phyloP scores from a whole-genome alignment of 2,797 vertebrate species.

The Lophius americanus region DNA sequence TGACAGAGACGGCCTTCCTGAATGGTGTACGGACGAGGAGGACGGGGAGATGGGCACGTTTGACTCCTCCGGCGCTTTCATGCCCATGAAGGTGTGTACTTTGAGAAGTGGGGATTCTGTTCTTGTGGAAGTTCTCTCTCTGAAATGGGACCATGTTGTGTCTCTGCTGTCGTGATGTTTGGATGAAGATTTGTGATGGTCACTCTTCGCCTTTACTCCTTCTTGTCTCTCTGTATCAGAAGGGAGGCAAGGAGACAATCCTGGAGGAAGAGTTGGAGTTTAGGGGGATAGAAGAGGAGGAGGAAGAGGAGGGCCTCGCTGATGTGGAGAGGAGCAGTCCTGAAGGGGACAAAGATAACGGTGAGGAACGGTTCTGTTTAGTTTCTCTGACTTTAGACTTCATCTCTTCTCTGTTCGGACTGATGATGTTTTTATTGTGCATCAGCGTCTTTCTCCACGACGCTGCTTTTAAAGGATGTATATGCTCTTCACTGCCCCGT shows the following conservation, averaged over 20 bases:
- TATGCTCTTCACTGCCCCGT: no score
- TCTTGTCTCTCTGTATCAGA: constrained; percentile 65
- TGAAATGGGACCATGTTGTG: neutral
- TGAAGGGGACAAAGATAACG: constrained; percentile 76
- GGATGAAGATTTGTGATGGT: neutral
- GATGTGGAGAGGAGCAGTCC: constrained; percentile 61
- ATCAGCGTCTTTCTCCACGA: no score
- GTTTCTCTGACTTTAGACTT: no score
- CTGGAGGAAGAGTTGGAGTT: constrained; percentile 91
- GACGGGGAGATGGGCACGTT: constrained; percentile 94
- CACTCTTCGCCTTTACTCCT: neutral
- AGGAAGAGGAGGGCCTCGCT: constrained; percentile 70
- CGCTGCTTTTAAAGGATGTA: no score
- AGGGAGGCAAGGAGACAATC: constrained; percentile 88
- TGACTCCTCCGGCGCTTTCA: constrained; percentile 92
- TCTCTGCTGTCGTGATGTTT: neutral
- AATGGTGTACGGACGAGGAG: constrained; percentile 94
- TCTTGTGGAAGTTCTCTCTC: neutral
- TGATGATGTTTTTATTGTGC: no score
- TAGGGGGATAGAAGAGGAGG: constrained; percentile 89
- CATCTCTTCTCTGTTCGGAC: no score
- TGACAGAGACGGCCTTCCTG: constrained; percentile 89
- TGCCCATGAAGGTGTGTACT: constrained; percentile 82
- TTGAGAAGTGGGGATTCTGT: neutral
- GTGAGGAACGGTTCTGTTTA: constrained; percentile 40